Evolutionary conservation across 2,113 vertebrate species (phyloP), one percentile per base, ranked within the genome.

Genomic region (Coracopsis vasa): DNA sequence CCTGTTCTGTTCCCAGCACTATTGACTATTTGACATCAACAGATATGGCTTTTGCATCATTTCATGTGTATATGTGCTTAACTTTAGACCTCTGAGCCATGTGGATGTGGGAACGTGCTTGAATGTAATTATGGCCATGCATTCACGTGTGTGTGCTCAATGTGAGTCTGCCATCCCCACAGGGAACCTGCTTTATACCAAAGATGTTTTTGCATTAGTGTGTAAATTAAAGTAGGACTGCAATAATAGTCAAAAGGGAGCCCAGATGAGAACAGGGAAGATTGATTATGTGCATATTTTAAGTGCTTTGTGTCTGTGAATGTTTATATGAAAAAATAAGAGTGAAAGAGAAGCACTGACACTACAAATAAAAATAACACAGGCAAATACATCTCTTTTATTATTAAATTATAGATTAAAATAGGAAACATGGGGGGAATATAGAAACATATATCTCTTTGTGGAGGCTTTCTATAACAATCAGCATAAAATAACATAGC

Each of bases 361-460:
- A 90, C 75, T 58, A 82, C 90, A 92, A 93, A 88, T 93, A 94
- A 97, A 96, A 95, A 90, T 94, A 91, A 96, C 78, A 95, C 35
- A 88, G 94, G 88, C 72, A 95, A 97, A 97, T 95, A 95, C 72
- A 81, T 95, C 93, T 94, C 58, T 91, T 96, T 96, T 84, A 75
- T 92, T 95, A 96, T 97, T 97, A 92, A 97, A 97, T 96, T 97
- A 97, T 90, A 91, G 95, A 97, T 97, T 96, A 97, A 97, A 97
- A 96, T 90, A 96, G 79, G 41, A 78, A 88, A 82, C 70, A 2
- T 69, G 64, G 62, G 50, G 44, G 64, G 60, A 79, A 86, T 72
- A 84, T 15, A 93, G 92, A 92, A 92, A 94, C 90, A 95, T 86
- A 80, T 86, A 95, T 97, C 81, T 97, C 91, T 92, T 91, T 70